A percentile compares a stretch with the other conserved stretches of the same genome.
Conservation (phyloP, 2,888 invertebrate species). For the Pherbina coryleti region DNA sequence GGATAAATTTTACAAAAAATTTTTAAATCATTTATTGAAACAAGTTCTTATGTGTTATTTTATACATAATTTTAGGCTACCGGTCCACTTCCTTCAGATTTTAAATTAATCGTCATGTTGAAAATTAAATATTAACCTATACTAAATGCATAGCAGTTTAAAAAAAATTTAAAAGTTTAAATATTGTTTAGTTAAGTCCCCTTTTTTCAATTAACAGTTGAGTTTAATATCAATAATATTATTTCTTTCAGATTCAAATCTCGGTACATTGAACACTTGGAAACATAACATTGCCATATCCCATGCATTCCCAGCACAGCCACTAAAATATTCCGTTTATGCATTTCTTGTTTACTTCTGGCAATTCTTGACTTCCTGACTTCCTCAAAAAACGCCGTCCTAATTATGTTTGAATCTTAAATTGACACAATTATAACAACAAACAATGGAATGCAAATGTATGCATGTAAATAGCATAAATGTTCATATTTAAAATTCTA, state of each 20-base stretch:
- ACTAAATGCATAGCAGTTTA: no score
- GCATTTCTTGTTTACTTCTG: not conserved
- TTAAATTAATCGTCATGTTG: no score
- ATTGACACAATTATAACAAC: not conserved
- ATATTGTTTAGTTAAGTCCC: no score
- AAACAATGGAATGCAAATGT: constrained; percentile 4
- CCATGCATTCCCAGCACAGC: not conserved
- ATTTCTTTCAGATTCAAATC: not conserved
- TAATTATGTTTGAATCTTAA: not conserved
- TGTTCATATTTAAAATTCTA: not conserved
- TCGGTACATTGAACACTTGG: not conserved
- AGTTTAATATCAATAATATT: not conserved
- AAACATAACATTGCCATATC: not conserved
- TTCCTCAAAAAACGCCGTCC: not conserved
- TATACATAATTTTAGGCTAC: no score
- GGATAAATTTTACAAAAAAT: no score
- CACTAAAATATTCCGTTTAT: not conserved
- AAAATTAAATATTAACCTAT: no score
- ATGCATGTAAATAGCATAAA: not conserved
- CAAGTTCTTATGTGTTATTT: no score
- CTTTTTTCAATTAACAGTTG: not conserved
- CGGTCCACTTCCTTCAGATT: no score
- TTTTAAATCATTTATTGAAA: no score
- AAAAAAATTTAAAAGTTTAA: no score
- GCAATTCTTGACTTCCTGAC: not conserved